Conservation (phyloP, 37 sponge, comb jelly and placozoan species). For the Haliclona indistincta region DNA sequence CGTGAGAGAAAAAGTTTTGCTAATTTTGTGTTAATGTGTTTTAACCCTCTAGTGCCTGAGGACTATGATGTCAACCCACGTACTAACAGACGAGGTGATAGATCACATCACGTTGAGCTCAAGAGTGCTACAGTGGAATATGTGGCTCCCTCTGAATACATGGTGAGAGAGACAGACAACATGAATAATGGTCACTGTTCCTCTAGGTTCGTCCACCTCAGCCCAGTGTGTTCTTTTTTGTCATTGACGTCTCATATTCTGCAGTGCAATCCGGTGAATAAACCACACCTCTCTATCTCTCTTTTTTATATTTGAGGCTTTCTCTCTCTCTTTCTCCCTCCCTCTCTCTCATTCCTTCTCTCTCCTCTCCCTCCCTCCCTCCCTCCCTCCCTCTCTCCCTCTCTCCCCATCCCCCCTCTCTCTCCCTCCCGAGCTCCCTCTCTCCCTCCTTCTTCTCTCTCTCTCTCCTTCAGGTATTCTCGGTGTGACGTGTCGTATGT, state of each 20-base stretch:
- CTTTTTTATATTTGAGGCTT: too few relatives aligned
- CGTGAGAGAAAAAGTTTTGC: too few relatives aligned
- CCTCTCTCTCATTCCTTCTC: too few relatives aligned
- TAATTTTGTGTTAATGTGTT: too few relatives aligned
- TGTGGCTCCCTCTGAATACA: conserved; percentile 96
- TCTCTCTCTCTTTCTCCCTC: too few relatives aligned
- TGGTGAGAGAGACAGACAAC: conserved; percentile 36
- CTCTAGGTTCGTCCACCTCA: conserved; percentile 90
- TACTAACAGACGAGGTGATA: conserved; percentile 46
- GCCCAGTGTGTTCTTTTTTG: conserved; percentile 84
- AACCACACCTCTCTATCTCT: too few relatives aligned
- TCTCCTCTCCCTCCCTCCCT: too few relatives aligned
- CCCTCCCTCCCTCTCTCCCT: too few relatives aligned
- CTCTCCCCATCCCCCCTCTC: too few relatives aligned
- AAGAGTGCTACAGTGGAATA: conserved; percentile 80
- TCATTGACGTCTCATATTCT: conserved; percentile 87
- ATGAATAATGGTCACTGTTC: neutral
- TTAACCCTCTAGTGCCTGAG: conserved; percentile 53
- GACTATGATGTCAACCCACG: conserved; percentile 69
- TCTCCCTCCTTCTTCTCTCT: too few relatives aligned
- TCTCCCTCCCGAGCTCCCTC: too few relatives aligned
- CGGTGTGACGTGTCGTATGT: conserved; percentile 61
- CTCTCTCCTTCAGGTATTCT: conserved; percentile 56
- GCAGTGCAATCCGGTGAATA: conserved; percentile 80
- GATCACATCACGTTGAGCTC: conserved; percentile 64